Evolutionary conservation across 2,113 vertebrate genomes (phyloP), one percentile per base, ranked within the genome.

Genomic region (Syngnathoides biaculeatus): DNA sequence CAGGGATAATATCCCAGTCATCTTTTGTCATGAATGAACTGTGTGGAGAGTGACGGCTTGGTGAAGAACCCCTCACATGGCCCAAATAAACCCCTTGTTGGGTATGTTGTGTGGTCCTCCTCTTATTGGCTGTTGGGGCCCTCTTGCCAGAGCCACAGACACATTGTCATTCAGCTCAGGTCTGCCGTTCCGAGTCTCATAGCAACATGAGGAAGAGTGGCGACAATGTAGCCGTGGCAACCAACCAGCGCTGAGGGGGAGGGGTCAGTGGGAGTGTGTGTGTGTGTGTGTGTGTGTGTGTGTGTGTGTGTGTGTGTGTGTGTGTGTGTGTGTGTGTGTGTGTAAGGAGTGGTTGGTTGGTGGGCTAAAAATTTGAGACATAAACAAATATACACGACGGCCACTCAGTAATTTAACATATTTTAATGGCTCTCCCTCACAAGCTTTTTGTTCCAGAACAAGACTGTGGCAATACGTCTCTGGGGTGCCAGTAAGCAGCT

Each of bases 161-260:
- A 72, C 83, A 89, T 89, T 88, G 83, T 89, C 86, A 88, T 88
- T 88, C 88, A 80, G 82, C 83, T 86, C 88, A 88, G 86, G 86
- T 88, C 79, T 83, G 85, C 82, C 75, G 84, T 77, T 87, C 84
- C 81, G 74, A 88, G 83, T 87, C 88, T 88, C 86, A 84, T 88
- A 86, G 88, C 88, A 88, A 89, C 88, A 84, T 84, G 82, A 87
- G 83, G 85, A 88, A 84, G 83, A 86, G 81, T 83, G 80, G 83
- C 79, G 80, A 87, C 84, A 87, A 84, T 81, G 87, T 89, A 85
- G 86, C 84, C 81, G 79, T 85, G 86, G 86, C 82, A 89, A 89
- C 86, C 82, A 86, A 86, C 87, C 86, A 88, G 84, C 64, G 69
- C 78, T 43, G 77, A 81, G 79, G 83, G 78, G 84, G 79, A 78